Conservation (phyloP, 1,140 invertebrate genomes). For the Steinernema feltiae region DNA sequence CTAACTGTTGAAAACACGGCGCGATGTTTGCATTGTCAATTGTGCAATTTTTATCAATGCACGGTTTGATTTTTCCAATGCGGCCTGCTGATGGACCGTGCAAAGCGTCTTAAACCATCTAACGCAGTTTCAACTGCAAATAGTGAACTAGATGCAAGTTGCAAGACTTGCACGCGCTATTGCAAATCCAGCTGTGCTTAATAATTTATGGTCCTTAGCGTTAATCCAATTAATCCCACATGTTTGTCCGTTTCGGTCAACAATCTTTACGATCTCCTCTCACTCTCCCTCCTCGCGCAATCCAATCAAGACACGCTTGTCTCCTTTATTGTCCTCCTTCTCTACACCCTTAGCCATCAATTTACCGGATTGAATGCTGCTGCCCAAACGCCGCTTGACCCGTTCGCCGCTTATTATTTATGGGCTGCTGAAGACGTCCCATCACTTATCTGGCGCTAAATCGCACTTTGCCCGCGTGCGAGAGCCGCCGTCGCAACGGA, state of each 20-base stretch:
- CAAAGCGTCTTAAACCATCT: too few relatives aligned
- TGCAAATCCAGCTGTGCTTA: constrained; percentile 2
- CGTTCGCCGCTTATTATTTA: not conserved
- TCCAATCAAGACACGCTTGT: not conserved
- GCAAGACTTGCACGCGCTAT: not conserved
- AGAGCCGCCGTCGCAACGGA: not conserved
- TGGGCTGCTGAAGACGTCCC: not conserved
- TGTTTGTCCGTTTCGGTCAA: constrained; percentile 3
- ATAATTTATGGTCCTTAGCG: constrained; percentile 15
- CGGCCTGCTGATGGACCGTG: too few relatives aligned
- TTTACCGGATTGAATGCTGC: not conserved
- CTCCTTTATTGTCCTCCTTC: not conserved
- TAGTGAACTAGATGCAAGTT: too few relatives aligned
- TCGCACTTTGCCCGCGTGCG: not conserved
- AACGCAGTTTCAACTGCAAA: too few relatives aligned
- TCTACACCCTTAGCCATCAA: not conserved
- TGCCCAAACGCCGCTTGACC: not conserved
- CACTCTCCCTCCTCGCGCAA: not conserved
- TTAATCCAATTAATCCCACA: not conserved
- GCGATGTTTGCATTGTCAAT: too few relatives aligned
- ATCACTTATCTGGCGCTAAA: not conserved
- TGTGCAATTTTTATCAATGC: too few relatives aligned
- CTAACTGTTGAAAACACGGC: too few relatives aligned
- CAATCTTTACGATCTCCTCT: constrained; percentile 12
- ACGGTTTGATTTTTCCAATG: too few relatives aligned